phyloP scores from a whole-genome alignment of 2,113 vertebrate species.

The Ciconia stormi region DNA sequence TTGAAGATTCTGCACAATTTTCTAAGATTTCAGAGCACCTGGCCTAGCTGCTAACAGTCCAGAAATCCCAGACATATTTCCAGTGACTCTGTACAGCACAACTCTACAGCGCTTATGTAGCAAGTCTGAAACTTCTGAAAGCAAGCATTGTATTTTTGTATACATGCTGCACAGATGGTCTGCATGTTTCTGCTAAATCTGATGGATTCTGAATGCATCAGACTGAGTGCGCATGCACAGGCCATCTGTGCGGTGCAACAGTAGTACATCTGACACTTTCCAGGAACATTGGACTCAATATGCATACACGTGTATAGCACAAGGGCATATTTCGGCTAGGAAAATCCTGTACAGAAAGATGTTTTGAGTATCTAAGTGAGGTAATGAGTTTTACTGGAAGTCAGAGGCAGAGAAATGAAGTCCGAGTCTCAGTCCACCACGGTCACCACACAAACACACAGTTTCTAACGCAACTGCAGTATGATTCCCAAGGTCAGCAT shows the following conservation, averaged over 20 bases:
- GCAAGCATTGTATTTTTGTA: background rate
- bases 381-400: background rate
- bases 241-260: background rate
- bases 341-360: background rate
- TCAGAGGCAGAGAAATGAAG: background rate
- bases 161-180: background rate
- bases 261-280: background rate
- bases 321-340: background rate
- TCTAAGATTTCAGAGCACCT: background rate
- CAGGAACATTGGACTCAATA: background rate
- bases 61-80: background rate
- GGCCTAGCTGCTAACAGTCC: background rate
- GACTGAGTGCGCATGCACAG: background rate
- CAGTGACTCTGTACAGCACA: background rate
- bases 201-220: background rate
- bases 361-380: background rate
- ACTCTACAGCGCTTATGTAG: background rate
- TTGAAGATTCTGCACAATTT: background rate
- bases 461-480: background rate
- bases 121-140: background rate
- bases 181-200: background rate
- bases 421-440: too few species aligned
- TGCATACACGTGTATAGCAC: background rate
- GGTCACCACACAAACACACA: background rate
- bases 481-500: background rate